These are phyloP conservation scores for Globodera rostochiensis DNA, from an alignment of 1,140 invertebrate species.

Conservation along the genomic window DNA sequence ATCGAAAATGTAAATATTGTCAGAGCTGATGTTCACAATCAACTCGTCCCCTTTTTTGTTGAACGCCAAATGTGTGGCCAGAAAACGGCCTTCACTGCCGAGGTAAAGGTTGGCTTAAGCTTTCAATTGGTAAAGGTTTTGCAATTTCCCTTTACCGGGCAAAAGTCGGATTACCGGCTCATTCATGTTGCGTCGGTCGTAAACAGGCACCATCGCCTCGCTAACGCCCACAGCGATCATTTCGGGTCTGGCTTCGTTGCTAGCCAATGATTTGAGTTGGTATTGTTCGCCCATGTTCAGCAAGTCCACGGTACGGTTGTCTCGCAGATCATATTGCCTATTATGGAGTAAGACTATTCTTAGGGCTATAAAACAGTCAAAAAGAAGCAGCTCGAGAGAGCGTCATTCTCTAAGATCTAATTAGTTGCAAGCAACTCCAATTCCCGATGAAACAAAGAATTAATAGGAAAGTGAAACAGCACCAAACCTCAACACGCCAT, in stretches of 20 bases:
- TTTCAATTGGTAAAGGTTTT: slow-evolving; percentile 1
- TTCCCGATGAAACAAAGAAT: not conserved
- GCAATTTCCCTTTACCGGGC: slow-evolving; percentile 18
- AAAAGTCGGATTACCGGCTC: slow-evolving; percentile 30
- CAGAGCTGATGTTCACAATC: slow-evolving; percentile 33
- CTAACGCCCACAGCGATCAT: slow-evolving; percentile 33
- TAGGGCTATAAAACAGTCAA: not conserved
- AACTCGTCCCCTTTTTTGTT: slow-evolving; percentile 32
- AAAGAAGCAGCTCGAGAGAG: too few species aligned
- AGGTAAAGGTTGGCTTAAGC: slow-evolving; percentile 27
- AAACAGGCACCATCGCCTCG: slow-evolving; percentile 37
- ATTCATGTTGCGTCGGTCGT: slow-evolving; percentile 32
- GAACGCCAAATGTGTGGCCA: slow-evolving; percentile 33
- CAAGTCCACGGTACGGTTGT: slow-evolving; percentile 23
- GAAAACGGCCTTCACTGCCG: slow-evolving; percentile 21
- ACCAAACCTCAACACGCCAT: slow-evolving; percentile 32
- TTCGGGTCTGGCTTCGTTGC: slow-evolving; percentile 31
- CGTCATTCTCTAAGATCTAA: not conserved
- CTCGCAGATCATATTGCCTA: slow-evolving; percentile 38
- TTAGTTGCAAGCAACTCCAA: not conserved
- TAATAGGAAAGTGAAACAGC: not conserved
- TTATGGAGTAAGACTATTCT: not conserved
- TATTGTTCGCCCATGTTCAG: slow-evolving; percentile 27
- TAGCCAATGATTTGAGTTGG: slow-evolving; percentile 35
- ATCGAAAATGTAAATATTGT: slow-evolving; percentile 40